A percentile compares a stretch with the other conserved stretches of the same genome.
Evolutionary conservation across 2,888 invertebrate species (phyloP).

Genomic region (Chorisops tibialis): DNA sequence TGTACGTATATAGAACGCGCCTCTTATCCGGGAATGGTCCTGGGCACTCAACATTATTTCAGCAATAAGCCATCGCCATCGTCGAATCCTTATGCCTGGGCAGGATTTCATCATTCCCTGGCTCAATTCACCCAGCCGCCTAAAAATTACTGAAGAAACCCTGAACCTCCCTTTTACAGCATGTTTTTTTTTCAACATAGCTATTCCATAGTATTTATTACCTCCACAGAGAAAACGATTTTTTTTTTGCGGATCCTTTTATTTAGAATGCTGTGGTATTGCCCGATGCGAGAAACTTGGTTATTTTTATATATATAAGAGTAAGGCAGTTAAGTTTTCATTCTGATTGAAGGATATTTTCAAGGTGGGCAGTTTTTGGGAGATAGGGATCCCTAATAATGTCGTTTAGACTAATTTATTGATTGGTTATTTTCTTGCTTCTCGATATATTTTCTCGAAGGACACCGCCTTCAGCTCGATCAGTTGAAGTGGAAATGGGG

Average conservation of each 20-base stretch:
- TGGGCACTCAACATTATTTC: too few species aligned
- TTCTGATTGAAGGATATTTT: neutral
- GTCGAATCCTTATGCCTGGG: neutral
- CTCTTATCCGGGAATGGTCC: too few species aligned
- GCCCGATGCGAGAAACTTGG: neutral
- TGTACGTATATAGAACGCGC: too few species aligned
- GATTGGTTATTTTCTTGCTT: slow-evolving; percentile 33
- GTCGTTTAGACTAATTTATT: slow-evolving; percentile 33
- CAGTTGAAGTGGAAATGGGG: neutral
- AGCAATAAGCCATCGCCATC: too few species aligned
- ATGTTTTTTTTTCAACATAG: slow-evolving; percentile 20
- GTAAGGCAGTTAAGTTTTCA: neutral
- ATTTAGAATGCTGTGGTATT: neutral
- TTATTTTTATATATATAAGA: neutral
- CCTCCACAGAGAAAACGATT: slow-evolving; percentile 26
- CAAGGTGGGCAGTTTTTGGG: neutral
- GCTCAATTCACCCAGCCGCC: neutral
- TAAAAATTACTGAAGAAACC: neutral
- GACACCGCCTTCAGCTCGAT: neutral
- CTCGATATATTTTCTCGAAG: neutral
- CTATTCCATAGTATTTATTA: slow-evolving; percentile 26
- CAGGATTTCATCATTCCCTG: neutral
- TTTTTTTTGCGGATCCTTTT: slow-evolving; percentile 12
- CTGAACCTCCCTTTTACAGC: neutral
- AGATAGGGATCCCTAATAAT: slow-evolving; percentile 28